Percentiles rank a stretch among this genome's conserved stretches.
Conservation (phyloP, 2,113 vertebrate species). For the Nannobrachium achirus region DNA sequence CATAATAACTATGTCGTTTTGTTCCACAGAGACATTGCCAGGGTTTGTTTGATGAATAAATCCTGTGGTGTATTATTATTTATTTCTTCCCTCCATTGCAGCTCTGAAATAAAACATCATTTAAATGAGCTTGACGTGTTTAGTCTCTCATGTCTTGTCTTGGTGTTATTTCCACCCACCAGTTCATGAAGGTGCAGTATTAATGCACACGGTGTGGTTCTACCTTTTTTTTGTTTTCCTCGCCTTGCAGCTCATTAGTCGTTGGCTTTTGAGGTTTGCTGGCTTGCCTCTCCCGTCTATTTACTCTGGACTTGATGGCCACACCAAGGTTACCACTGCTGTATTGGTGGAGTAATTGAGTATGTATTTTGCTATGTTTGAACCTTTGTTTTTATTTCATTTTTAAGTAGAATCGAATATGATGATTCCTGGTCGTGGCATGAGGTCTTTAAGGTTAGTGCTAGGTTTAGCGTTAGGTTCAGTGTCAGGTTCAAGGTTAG, state of each 20-base stretch:
- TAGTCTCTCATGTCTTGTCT: slow-evolving; percentile 55
- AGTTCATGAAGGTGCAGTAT: slow-evolving; percentile 55
- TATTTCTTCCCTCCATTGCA: slow-evolving; percentile 28
- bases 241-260: slow-evolving; percentile 45
- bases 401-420: slow-evolving; percentile 4
- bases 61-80: slow-evolving; percentile 57
- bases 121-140: slow-evolving; percentile 68
- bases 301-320: not conserved
- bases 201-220: slow-evolving; percentile 37
- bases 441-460: too few relatives aligned
- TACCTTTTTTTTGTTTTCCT: slow-evolving; percentile 49
- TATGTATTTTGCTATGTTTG: slow-evolving; percentile 29
- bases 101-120: slow-evolving; percentile 67
- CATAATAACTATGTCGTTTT: slow-evolving; percentile 70
- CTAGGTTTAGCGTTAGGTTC: too few relatives aligned
- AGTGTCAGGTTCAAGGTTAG: too few relatives aligned
- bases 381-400: slow-evolving; percentile 31
- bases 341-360: not conserved
- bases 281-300: slow-evolving; percentile 33
- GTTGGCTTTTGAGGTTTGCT: slow-evolving; percentile 44
- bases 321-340: too few relatives aligned
- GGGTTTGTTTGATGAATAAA: slow-evolving; percentile 71
- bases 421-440: too few relatives aligned
- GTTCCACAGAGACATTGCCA: slow-evolving; percentile 56
- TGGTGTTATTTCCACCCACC: slow-evolving; percentile 19